Evolutionary conservation across 2,113 vertebrate species (phyloP), one percentile per base, ranked within the genome.

Genomic region (Epinephelus moara): DNA sequence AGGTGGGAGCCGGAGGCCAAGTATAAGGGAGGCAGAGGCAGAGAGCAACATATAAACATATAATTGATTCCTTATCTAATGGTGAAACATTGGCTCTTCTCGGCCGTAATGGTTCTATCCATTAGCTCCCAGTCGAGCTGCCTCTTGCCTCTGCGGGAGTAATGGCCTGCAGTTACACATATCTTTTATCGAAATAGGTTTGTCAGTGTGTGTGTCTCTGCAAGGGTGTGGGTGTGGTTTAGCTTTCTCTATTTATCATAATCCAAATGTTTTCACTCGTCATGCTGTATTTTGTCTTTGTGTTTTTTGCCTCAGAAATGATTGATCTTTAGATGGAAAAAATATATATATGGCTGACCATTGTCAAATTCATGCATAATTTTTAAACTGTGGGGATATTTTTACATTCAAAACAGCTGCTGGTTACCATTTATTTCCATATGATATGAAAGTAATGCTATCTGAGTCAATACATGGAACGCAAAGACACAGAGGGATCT

Each of bases 31-130:
- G 45, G 55, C n/a, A 49, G 59, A 40, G 56, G 62, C 42, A 27
- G 74, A 67, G 42, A 78, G 75, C 25, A 62, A 80, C 78, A 83
- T 72, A 71, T 80, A 77, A 81, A 86, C 83, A 87, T 84, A 70
- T 77, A 84, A 90, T 91, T 88, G 89, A 92, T 92, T 92, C 71
- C 30, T 77, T 84, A 83, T 88, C 82, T 89, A 80, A 80, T 80
- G 71, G 85, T 90, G 87, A 89, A 79, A 33, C 55, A 81, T 78
- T 42, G 87, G 68, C 74, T 86, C 82, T 80, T 40, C 71, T 74
- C 19, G 25, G 63, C 76, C 78, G 50, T 75, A 82, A 84, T 67
- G 47, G 81, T 81, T 84, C 66, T 57, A 85, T 73, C 88, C 75
- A 80, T 87, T 81, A 89, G 71, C 75, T 68, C 72, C 80, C 61